Base-by-base conservation (phyloP, 1,140 invertebrate species). In the Micrasema minimum region DNA sequence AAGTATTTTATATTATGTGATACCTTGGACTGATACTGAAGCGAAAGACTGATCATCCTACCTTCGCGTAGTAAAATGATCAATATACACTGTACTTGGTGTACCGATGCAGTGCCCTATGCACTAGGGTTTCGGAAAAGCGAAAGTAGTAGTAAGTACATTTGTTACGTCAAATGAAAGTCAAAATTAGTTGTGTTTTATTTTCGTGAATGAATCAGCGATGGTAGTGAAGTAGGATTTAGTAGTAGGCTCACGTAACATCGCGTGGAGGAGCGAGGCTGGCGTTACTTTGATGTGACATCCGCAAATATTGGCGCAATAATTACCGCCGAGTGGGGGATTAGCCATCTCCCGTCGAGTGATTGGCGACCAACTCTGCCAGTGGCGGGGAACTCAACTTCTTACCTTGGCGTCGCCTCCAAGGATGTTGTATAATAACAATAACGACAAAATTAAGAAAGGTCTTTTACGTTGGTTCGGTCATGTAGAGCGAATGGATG, bases 221-320 rank as follows among this genome's bases (percentile, higher is more conserved):
- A 38, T 23, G 55, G 14, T 35, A 14, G 26, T 31, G 14, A 10
- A 31, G n/a, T n/a, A 31, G 6, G 16, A 57, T 57, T 61, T 11
- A 11, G 10, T 7, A 41, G 38, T 18, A 10, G 9, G 35, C 14
- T 37, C 55, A 61, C 57, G 57, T 61, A 41, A 14, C 37, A 43
- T 61, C 35, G 26, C 50, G 20, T 53, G 37, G 18, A 61, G 31
- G 23, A 61, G 41, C 57, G 23, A 45, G 57, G 35, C 38, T 61
- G 35, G 37, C 41, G 41, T 20, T 61, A 20, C 37, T 61, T 41
- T 61, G 57, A 43, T 43, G 57, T 45, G 57, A 61, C 37, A 26
- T 22, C 57, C 57, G 57, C 37, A 61, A 61, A 61, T 61, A 61
- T 61, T 61, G 57, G 57, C 41, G 57, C 57, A 20, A 45, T 45